phyloP scores from a whole-genome alignment of 1,140 invertebrate species.

The Bacillus rossius region DNA sequence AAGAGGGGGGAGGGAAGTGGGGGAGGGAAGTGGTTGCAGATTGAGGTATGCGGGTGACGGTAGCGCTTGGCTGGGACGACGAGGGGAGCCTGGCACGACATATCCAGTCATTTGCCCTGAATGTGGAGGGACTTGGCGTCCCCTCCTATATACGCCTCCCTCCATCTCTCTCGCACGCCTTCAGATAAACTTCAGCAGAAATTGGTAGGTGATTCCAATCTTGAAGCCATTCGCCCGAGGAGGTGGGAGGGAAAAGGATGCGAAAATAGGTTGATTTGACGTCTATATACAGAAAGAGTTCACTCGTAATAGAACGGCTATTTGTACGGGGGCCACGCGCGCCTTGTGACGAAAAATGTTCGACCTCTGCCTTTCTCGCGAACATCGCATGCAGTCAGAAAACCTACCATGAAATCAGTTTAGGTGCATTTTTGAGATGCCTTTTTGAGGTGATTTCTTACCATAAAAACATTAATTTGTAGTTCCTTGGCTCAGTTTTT shows the following conservation, averaged over 20 bases:
- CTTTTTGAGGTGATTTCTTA: too few relatives aligned
- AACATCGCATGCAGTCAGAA: too few relatives aligned
- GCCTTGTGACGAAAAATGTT: too few relatives aligned
- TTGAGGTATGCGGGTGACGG: background rate
- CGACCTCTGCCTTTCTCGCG: too few relatives aligned
- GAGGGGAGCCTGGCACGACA: background rate
- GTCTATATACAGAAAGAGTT: conserved; percentile 17
- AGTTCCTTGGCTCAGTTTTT: too few relatives aligned
- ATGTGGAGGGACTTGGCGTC: background rate
- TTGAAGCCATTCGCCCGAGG: conserved; percentile 13
- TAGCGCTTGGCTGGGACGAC: background rate
- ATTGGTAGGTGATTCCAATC: conserved; percentile 22
- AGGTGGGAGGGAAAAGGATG: conserved; percentile 12
- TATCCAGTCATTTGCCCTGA: background rate
- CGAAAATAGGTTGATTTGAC: conserved; percentile 20
- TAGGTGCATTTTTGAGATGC: too few relatives aligned
- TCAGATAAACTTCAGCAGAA: conserved; percentile 6
- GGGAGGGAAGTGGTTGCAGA: background rate
- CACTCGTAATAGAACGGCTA: conserved; percentile 11
- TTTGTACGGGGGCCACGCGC: too few relatives aligned
- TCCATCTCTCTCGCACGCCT: background rate
- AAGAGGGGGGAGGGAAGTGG: background rate
- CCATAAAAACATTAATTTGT: too few relatives aligned
- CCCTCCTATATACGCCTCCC: background rate
- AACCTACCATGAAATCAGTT: too few relatives aligned